A percentile compares a stretch with the other conserved stretches of the same genome.
These are phyloP conservation scores for Macroglossus sobrinus DNA, from an alignment of 2,113 vertebrate species.

Conservation along the genomic window DNA sequence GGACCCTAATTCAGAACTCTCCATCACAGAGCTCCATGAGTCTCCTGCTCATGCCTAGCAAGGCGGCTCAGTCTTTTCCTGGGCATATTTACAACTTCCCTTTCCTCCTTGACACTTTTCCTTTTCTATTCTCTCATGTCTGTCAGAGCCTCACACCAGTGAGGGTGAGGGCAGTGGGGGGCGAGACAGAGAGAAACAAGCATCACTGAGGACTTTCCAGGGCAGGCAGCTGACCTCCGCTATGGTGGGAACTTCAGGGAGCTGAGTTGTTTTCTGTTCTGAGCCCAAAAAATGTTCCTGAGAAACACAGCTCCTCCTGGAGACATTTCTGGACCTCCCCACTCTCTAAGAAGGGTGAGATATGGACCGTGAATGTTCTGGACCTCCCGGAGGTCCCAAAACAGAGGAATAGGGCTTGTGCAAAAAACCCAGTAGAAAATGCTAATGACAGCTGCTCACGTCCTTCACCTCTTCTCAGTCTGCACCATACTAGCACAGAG, in stretches of 20 bases:
- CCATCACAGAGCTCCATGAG: neutral
- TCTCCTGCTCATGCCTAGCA: neutral
- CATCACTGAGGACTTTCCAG: neutral
- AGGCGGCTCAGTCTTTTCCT: neutral
- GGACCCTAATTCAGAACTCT: neutral
- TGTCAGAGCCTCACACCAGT: neutral
- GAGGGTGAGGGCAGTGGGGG: neutral
- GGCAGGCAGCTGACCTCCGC: neutral
- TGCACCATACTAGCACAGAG: neutral
- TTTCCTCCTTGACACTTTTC: slow-evolving; percentile 46
- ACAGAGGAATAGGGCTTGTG: neutral
- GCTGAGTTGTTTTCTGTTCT: neutral
- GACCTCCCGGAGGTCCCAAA: no score
- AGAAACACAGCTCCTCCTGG: neutral
- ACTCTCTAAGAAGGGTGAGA: neutral
- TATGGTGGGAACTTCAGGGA: neutral
- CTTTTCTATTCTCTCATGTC: slow-evolving; percentile 11
- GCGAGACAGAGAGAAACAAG: neutral
- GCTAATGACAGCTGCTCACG: neutral
- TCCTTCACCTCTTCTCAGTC: neutral
- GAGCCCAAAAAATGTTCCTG: neutral
- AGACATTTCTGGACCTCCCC: neutral
- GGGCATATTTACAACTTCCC: slow-evolving; percentile 19
- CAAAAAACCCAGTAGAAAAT: neutral
- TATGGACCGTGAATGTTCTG: neutral